Evolutionary conservation across 2,888 invertebrate genomes (phyloP).

Genomic region (Lysandra coridon): DNA sequence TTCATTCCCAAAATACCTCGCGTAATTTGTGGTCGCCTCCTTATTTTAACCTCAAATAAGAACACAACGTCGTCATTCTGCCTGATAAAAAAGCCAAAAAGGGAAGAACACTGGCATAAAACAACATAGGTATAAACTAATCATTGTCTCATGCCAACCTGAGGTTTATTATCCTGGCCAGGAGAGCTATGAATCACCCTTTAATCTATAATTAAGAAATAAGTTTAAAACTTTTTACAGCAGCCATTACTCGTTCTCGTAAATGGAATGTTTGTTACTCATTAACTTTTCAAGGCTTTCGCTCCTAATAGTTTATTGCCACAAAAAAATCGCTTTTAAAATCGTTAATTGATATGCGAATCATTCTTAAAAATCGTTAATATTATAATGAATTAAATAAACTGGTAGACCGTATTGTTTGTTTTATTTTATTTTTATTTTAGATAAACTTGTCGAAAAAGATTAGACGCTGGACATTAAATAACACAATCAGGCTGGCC

Average conservation of each 20-base stretch:
- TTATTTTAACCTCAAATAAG: too few species aligned
- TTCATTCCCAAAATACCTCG: too few species aligned
- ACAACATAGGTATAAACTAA: background rate
- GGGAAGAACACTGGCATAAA: background rate
- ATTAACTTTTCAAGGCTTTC: slow-evolving; percentile 73
- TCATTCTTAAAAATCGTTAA: too few species aligned
- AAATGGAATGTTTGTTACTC: slow-evolving; percentile 81
- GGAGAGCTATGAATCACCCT: slow-evolving; percentile 70
- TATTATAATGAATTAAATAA: too few species aligned
- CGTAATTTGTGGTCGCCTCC: too few species aligned
- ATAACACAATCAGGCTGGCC: too few species aligned
- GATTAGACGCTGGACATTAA: too few species aligned
- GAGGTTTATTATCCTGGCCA: slow-evolving; percentile 58
- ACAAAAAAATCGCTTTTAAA: background rate
- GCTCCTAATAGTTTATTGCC: background rate
- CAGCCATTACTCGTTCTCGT: slow-evolving; percentile 79
- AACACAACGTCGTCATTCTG: too few species aligned
- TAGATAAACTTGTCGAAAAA: too few species aligned
- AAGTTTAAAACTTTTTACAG: slow-evolving; percentile 77
- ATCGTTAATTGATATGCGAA: too few species aligned
- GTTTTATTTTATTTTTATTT: too few species aligned
- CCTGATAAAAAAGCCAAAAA: background rate
- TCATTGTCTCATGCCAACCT: background rate
- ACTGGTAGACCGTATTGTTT: too few species aligned
- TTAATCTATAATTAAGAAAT: slow-evolving; percentile 78